Base-by-base conservation (phyloP, 2,797 vertebrate genomes). In the Eulemur mongoz region DNA sequence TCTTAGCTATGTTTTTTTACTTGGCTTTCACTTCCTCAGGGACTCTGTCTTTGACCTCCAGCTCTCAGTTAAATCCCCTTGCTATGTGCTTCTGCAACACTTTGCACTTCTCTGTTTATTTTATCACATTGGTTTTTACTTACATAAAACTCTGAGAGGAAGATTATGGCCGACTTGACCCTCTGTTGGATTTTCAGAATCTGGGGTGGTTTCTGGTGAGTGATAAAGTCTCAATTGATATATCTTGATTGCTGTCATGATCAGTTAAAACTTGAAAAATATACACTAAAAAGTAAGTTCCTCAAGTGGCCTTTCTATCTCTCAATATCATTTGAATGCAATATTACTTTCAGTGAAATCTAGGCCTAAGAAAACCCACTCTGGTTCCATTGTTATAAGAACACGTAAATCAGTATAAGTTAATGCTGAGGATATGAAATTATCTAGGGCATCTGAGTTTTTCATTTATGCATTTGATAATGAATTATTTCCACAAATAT, bases 391-490 rank as follows among this genome's bases (percentile, higher is more conserved):
- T 72, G 15, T 50, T 15, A 7, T 32, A n/a, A 82, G 13, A 88
- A 57, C 8, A 43, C 25, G 5, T 57, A 4, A 72, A 35, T 79
- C 17, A 65, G 7, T 61, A 30, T 70, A 30, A 61, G 15, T 67
- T 82, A 91, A 94, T 63, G 48, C 10, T 83, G 27, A 54, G 40
- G 23, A 73, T 59, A 1, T 23, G 5, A 95, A 79, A 91, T 75
- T 83, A 90, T 93, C 70, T 83, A 69, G 43, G 1, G 0, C 38
- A 70, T 18, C 18, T 80, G 59, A 12, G 17, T 25, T 93, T 95
- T 95, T 94, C 23, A 89, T 80, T 83, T 85, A 59, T 88, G 25
- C 12, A 80, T 79, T 95, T 95, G 52, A 61, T 92, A 91, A 88
- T 38, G 15, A 94, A 65, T 78, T 48, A 83, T 67, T 84, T 95